Percentiles rank a stretch among this genome's conserved stretches.
phyloP scores from a whole-genome alignment of 2,113 vertebrate genomes.

The Actinemys pallida region DNA sequence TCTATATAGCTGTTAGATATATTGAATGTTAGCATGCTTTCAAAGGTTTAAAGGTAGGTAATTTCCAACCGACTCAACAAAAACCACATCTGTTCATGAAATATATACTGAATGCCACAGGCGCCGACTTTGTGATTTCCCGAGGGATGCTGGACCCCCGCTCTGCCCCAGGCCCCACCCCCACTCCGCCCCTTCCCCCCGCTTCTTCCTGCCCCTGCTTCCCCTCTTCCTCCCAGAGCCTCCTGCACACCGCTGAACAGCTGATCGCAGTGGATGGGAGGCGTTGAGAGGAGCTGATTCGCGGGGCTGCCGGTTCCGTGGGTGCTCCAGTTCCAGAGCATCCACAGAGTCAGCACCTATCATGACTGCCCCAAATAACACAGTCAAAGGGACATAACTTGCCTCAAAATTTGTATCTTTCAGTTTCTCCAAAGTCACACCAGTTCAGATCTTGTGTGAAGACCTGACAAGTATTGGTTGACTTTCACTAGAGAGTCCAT shows the following conservation, averaged over 20 bases:
- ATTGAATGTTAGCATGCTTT: not conserved
- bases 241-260: no score
- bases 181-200: no score
- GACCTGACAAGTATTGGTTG: not conserved
- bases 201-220: no score
- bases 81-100: not conserved
- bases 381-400: not conserved
- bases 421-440: not conserved
- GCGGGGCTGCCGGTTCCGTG: no score
- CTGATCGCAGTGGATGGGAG: no score
- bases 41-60: not conserved
- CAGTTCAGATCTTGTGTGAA: not conserved
- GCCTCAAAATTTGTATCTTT: not conserved
- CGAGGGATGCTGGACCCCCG: no score
- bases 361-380: not conserved
- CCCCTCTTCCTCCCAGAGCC: no score
- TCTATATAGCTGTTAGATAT: not conserved
- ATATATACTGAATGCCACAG: not conserved
- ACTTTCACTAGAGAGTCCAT: not conserved
- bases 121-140: no score
- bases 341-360: no score
- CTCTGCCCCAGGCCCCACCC: no score
- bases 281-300: no score
- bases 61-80: not conserved
- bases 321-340: no score